Base-by-base conservation (phyloP, 2,888 invertebrate genomes). In the Tenthredo scrophulariae region DNA sequence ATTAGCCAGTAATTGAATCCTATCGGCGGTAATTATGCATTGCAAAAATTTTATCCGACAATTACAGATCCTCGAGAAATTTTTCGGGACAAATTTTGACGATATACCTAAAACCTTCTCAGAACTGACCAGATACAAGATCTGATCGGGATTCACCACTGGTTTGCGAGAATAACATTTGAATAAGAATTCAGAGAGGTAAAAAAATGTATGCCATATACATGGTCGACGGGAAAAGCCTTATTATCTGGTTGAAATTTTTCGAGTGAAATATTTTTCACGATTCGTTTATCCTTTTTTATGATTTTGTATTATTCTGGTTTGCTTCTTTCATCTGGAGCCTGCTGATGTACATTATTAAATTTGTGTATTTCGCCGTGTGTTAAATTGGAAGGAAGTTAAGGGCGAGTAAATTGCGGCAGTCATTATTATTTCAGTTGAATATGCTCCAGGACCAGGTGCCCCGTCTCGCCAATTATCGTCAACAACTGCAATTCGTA, bases 401-500 rank as follows among this genome's bases (percentile, higher is more conserved):
- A 33, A 67, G 67, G 33, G 67, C 33, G 18, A 33, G 33, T 26
- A 67, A 67, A 67, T 33, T 33, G 67, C 18, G 29, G 29, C 10
- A 15, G 67, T 33, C 33, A 33, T 67, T 67, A 67, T 67, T 67
- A 67, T 67, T 67, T 67, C 67, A 67, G 67, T 67, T 33, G 67
- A 67, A 67, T 67, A 33, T 67, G 33, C 26, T 15, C 33, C 33
- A 33, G 29, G 9, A 67, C 29, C 33, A 65, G 10, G 26, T 33
- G 4, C 33, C 43, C 72, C 43, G 72, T 40, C 72, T 74, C 43
- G 72, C 40, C 72, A 74, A 74, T 74, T 74, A 74, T 74, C 43
- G 72, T 74, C 43, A 43, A 74, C 72, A 43, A 74, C 29, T 74
- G 72, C 22, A 74, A n/a, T 74, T 74, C 40, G 72, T 74, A 43